Percentiles rank a stretch among this genome's conserved stretches.
Evolutionary conservation across 2,113 vertebrate genomes (phyloP).

Genomic region (Pterophyllum scalare): DNA sequence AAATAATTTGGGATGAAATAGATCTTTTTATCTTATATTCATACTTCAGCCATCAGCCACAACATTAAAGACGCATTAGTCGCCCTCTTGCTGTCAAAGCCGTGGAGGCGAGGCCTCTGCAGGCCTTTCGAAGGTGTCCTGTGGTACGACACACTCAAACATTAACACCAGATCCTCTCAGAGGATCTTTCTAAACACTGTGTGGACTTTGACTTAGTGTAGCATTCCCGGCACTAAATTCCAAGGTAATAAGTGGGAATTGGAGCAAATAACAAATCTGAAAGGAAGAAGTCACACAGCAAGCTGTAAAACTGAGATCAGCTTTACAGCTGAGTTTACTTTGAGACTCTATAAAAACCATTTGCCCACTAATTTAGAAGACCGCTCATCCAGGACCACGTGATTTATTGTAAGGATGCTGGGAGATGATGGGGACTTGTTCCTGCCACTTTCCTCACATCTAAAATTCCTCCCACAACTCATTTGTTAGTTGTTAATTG

Average conservation of each 20-base stretch:
- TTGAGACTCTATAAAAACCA: neutral
- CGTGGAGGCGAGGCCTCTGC: neutral
- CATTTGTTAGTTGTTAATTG: neutral
- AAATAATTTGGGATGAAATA: neutral
- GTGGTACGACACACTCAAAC: neutral
- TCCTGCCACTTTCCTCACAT: neutral
- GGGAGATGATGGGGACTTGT: neutral
- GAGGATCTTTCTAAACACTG: neutral
- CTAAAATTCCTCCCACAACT: neutral
- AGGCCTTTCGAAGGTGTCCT: neutral
- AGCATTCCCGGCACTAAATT: neutral
- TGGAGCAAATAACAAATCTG: neutral
- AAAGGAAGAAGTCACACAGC: too few relatives aligned
- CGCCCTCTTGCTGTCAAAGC: neutral
- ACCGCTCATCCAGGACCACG: fast-evolving
- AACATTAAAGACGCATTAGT: neutral
- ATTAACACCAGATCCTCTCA: neutral
- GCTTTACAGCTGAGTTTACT: too few relatives aligned
- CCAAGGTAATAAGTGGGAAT: neutral
- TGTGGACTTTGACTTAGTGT: neutral
- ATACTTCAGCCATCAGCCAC: neutral
- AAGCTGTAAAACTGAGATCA: too few relatives aligned
- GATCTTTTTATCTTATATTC: neutral
- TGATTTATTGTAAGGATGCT: too few relatives aligned
- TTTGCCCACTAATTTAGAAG: neutral